Evolutionary conservation across 2,888 invertebrate genomes (phyloP).

Genomic region (Adineta ricciae): DNA sequence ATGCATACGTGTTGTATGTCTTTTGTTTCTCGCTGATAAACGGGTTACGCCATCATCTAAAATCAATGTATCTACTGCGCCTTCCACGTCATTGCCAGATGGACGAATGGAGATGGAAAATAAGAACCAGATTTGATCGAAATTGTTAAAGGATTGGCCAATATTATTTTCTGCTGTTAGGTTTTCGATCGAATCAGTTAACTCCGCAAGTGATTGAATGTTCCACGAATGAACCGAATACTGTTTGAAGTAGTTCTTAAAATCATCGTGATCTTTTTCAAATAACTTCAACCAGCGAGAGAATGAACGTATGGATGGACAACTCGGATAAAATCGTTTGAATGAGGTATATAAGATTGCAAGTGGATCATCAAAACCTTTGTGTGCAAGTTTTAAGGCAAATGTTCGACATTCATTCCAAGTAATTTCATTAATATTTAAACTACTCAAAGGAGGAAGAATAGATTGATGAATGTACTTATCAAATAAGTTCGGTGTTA

Average conservation of each 20-base stretch:
- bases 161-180: not conserved
- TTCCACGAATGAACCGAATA: not conserved
- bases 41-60: not conserved
- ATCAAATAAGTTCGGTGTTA: not conserved
- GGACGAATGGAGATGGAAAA: not conserved
- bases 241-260: not conserved
- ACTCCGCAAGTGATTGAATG: not conserved
- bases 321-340: not conserved
- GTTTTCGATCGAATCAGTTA: not conserved
- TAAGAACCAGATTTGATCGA: not conserved
- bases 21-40: not conserved
- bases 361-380: not conserved
- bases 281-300: not conserved
- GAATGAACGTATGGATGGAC: not conserved
- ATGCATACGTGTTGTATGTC: not conserved
- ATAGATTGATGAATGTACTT: not conserved
- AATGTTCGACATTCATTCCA: not conserved
- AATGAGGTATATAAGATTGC: slow-evolving; percentile 1
- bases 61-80: not conserved
- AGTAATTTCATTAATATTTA: not conserved
- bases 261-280: not conserved
- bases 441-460: not conserved
- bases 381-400: not conserved
- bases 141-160: not conserved
- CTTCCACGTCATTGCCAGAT: not conserved